Conservation (phyloP, 2,797 vertebrate species). For the Intellagama lesueurii region DNA sequence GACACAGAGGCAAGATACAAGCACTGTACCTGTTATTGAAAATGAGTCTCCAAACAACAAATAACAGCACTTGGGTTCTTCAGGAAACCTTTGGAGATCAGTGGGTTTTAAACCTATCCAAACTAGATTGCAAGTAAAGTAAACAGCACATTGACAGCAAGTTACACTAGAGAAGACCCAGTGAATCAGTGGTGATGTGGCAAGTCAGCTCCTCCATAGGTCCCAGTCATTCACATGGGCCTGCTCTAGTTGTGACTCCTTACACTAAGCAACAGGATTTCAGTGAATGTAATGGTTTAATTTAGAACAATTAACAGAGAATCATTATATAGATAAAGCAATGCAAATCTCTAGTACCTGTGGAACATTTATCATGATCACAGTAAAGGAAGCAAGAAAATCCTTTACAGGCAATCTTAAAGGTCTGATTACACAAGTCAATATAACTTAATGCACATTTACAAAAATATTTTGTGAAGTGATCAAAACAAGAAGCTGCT, state of each 20-base stretch:
- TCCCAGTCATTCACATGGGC: too few species aligned
- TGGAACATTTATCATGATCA: background rate
- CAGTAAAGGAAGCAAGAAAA: conserved; percentile 30
- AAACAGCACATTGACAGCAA: background rate
- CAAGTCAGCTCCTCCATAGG: too few species aligned
- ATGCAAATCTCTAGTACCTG: conserved; percentile 2
- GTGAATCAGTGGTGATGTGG: too few species aligned
- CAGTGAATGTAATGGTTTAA: background rate
- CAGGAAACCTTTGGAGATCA: background rate
- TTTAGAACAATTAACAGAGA: conserved; percentile 11
- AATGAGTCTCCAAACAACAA: background rate
- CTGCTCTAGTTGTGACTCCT: too few species aligned
- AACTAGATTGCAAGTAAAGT: conserved; percentile 14
- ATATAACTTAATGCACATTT: background rate
- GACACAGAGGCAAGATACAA: background rate
- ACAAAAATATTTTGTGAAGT: background rate
- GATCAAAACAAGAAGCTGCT: background rate
- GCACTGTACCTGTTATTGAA: conserved; percentile 4
- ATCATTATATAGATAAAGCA: conserved; percentile 39
- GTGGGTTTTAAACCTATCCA: background rate
- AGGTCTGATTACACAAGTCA: background rate
- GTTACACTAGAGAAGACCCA: too few species aligned
- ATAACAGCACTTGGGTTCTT: background rate
- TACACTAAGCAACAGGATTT: too few species aligned
- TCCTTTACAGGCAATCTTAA: conserved; percentile 20